These are phyloP conservation scores for Heliocidaris erythrogramma DNA, from an alignment of 35 echinoderm and acorn worm species.

Conservation along the genomic window DNA sequence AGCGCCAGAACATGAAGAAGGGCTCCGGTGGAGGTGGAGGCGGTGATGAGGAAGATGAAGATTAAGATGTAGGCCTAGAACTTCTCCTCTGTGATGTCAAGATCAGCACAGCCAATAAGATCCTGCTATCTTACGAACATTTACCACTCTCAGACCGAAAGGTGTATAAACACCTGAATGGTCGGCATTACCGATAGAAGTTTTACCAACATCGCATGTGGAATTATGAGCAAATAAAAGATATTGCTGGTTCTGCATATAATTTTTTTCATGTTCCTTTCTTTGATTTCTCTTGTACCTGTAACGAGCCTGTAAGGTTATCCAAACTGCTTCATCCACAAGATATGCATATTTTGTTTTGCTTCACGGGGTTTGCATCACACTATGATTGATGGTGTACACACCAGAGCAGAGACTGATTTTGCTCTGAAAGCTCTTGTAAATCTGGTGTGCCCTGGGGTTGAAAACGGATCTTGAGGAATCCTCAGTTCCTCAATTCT, in stretches of 20 bases:
- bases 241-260: not conserved
- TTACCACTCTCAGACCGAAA: not conserved
- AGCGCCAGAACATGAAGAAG: constrained; percentile 94
- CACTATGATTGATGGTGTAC: too few relatives aligned
- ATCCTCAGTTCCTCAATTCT: too few relatives aligned
- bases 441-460: too few relatives aligned
- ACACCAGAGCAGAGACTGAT: too few relatives aligned
- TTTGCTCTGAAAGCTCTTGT: too few relatives aligned
- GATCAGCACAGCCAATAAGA: not conserved
- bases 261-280: not conserved
- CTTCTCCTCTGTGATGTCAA: not conserved
- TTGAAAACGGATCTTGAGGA: too few relatives aligned
- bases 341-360: too few relatives aligned
- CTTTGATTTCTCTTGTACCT: not conserved
- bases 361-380: too few relatives aligned
- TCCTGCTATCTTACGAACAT: not conserved
- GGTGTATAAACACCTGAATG: not conserved
- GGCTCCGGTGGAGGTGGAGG: constrained; percentile 66
- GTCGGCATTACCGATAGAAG: not conserved
- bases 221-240: not conserved
- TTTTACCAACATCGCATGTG: not conserved
- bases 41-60: constrained; percentile 91
- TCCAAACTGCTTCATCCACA: not conserved
- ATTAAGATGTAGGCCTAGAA: constrained; percentile 53
- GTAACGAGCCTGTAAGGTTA: not conserved